Conservation (phyloP, 2,888 invertebrate species). For the Morinoia aosen region DNA sequence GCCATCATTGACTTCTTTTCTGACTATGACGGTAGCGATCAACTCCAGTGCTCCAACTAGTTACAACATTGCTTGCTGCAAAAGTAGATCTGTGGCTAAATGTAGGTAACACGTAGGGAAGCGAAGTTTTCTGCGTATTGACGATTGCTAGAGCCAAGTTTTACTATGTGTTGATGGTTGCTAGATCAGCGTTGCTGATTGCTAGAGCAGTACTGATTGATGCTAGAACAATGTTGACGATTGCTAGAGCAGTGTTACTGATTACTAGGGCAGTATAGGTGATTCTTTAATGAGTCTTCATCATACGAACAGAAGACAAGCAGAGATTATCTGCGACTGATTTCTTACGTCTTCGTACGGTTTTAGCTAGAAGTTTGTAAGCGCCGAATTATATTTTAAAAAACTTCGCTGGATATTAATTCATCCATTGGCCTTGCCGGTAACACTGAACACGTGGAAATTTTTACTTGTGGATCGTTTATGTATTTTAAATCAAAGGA, state of each 20-base stretch:
- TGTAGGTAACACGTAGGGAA: too few species aligned
- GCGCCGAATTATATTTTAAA: not conserved
- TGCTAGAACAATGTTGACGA: too few species aligned
- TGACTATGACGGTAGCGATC: not conserved
- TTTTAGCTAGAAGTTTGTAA: not conserved
- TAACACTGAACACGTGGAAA: not conserved
- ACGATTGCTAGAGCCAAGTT: too few species aligned
- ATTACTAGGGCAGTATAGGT: not conserved
- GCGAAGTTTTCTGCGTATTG: too few species aligned
- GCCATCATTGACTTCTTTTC: constrained; percentile 75
- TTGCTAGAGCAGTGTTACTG: not conserved
- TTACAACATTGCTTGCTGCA: not conserved
- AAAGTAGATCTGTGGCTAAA: too few species aligned
- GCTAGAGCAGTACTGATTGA: too few species aligned
- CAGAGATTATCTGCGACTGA: not conserved
- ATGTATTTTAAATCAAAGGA: too few species aligned
- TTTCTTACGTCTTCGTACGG: not conserved
- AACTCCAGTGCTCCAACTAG: not conserved
- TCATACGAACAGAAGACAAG: not conserved
- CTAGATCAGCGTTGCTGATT: too few species aligned
- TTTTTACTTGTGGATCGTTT: too few species aligned
- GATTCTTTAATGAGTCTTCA: not conserved
- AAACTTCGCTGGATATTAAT: not conserved
- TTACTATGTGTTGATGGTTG: too few species aligned
- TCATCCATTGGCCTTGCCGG: not conserved